Base-by-base conservation (phyloP, 2,888 invertebrate genomes). In the Himalopsyche japonica region DNA sequence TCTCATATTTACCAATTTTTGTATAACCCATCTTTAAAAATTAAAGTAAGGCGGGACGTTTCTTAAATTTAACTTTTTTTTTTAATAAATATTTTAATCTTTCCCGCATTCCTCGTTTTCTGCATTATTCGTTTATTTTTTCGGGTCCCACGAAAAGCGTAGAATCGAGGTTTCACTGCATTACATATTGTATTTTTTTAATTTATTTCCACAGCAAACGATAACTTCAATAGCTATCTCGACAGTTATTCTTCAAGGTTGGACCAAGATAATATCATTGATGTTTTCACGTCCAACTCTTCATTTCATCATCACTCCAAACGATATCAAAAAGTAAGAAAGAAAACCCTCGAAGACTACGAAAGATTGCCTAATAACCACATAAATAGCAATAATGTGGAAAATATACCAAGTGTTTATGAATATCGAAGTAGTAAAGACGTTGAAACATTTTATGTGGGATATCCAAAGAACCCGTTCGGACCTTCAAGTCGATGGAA, bases 391-490 rank as follows among this genome's bases (percentile, higher is more conserved):
- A 20, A 64, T 15, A 37, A 43, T 24, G 10, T 34, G 8, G 20
- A 20, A 12, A 70, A 76, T 48, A 30, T 12, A 34, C 24, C 24
- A 6, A 27, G 20, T 20, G 10, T 47, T 15, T 3, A 32, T n/a
- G 47, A 27, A 32, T 49, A 18, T 1, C 20, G 15, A 20, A n/a
- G 43, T 8, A 27, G 37, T 85, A 57, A 70, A 0, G 47, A 79
- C 1, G 81, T 76, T 7, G 82, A 76, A 10, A 57, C 76, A 1
- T 70, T 79, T 34, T 86, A 86, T 70, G 18, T 86, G 27, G 85
- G 85, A 57, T 86, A 82, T 30, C 80, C 86, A 0, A 86, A 77
- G 57, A 81, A 86, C 83, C 87, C 87, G 4, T 87, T 87, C 48
- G 87, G 87, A 37, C 77, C 79, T 34, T 87, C 87, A n/a, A 64